Evolutionary conservation across 2,797 vertebrate genomes (phyloP).

Genomic region (Sus cebifrons): DNA sequence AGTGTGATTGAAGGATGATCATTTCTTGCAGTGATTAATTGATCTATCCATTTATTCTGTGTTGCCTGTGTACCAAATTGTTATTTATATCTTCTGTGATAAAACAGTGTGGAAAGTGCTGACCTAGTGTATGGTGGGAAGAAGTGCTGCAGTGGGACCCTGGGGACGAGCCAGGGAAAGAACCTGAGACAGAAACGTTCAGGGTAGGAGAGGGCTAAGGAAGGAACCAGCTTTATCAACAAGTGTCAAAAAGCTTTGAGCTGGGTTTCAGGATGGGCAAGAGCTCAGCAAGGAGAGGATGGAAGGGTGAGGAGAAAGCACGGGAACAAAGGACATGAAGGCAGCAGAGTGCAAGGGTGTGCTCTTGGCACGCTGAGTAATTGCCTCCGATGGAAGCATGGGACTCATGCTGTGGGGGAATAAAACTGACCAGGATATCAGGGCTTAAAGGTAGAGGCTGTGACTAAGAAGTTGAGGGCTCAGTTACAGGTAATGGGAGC

Average conservation of each 20-base stretch:
- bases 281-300: neutral
- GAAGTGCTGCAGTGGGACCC: neutral
- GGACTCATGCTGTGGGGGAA: too few relatives aligned
- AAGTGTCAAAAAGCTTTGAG: neutral
- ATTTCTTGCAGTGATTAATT: conserved; percentile 16
- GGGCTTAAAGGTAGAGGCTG: neutral
- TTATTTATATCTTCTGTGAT: neutral
- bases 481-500: neutral
- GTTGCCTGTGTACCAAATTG: neutral
- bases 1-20: neutral
- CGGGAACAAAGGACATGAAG: neutral
- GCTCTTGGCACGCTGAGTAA: neutral
- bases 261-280: neutral
- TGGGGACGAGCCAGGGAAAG: neutral
- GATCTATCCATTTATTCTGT: neutral
- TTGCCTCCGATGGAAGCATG: neutral
- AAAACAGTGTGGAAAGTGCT: neutral
- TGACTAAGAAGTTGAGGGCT: neutral
- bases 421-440: neutral
- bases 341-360: too few relatives aligned
- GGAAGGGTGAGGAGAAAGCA: neutral
- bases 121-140: neutral
- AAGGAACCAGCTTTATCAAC: neutral
- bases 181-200: neutral
- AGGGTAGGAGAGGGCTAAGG: neutral